These are phyloP conservation scores for Peromyscus californicus DNA, from an alignment of 2,113 vertebrate genomes.

Conservation along the genomic window DNA sequence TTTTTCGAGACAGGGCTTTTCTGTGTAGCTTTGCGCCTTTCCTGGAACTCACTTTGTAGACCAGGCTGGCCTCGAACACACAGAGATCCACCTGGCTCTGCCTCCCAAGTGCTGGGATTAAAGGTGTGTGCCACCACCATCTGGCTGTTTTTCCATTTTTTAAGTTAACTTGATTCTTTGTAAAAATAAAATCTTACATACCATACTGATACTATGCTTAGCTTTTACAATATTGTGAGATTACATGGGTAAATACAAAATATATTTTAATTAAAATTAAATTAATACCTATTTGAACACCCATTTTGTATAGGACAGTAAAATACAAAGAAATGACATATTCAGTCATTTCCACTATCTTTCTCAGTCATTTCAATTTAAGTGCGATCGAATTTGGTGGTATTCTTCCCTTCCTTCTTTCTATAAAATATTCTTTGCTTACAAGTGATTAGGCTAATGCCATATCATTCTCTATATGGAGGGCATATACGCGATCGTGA, in stretches of 20 bases:
- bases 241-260: background rate
- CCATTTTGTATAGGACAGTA: background rate
- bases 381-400: background rate
- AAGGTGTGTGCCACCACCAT: too few relatives aligned
- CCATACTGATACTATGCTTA: background rate
- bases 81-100: too few relatives aligned
- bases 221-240: background rate
- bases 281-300: background rate
- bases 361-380: constrained; percentile 1
- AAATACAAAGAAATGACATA: background rate
- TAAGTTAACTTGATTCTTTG: background rate
- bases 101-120: too few relatives aligned
- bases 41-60: too few relatives aligned
- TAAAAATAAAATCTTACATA: background rate
- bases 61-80: too few relatives aligned
- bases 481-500: background rate
- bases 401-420: background rate
- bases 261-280: constrained; percentile 42
- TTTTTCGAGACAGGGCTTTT: too few relatives aligned
- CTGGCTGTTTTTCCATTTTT: background rate
- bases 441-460: background rate
- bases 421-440: background rate
- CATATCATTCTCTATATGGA: background rate
- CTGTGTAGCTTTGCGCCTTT: too few relatives aligned
- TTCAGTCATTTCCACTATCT: background rate